Percentiles rank a stretch among this genome's conserved stretches.
phyloP scores from a whole-genome alignment of 1,140 invertebrate species.

The Drosophila prosaltans region DNA sequence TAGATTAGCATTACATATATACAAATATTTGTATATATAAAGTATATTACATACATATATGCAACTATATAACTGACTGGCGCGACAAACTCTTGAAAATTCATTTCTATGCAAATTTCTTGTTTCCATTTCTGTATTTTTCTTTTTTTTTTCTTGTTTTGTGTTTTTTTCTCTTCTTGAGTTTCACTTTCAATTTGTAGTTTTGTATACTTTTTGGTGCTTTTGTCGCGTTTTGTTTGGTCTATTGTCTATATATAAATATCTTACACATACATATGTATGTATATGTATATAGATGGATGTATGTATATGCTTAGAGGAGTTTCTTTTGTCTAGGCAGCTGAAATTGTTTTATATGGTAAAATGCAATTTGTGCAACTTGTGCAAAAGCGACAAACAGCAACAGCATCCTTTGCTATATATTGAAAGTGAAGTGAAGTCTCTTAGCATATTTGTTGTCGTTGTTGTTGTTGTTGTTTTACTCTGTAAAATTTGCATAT shows the following conservation, averaged over 20 bases:
- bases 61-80: constrained; percentile 13
- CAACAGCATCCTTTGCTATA: constrained; percentile 76
- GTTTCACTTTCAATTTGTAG: constrained; percentile 78
- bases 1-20: constrained; percentile 12
- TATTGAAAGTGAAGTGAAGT: constrained; percentile 82
- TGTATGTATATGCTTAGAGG: constrained; percentile 51
- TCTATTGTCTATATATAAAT: constrained; percentile 44
- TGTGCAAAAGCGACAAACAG: constrained; percentile 74
- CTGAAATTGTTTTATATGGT: constrained; percentile 80
- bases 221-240: constrained; percentile 58
- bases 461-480: constrained; percentile 54
- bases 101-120: constrained; percentile 81
- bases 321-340: constrained; percentile 71
- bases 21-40: no score
- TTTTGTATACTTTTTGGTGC: constrained; percentile 53
- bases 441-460: constrained; percentile 77
- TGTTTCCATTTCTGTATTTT: constrained; percentile 70
- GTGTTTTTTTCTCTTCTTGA: constrained; percentile 35
- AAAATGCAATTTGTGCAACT: constrained; percentile 82
- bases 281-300: constrained; percentile 29
- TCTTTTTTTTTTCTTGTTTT: constrained; percentile 5
- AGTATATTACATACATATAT: constrained; percentile 35
- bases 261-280: background rate
- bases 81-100: constrained; percentile 71
- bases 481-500: constrained; percentile 78